Evolutionary conservation across 1,140 invertebrate species (phyloP).

Genomic region (Bombus waltoni): DNA sequence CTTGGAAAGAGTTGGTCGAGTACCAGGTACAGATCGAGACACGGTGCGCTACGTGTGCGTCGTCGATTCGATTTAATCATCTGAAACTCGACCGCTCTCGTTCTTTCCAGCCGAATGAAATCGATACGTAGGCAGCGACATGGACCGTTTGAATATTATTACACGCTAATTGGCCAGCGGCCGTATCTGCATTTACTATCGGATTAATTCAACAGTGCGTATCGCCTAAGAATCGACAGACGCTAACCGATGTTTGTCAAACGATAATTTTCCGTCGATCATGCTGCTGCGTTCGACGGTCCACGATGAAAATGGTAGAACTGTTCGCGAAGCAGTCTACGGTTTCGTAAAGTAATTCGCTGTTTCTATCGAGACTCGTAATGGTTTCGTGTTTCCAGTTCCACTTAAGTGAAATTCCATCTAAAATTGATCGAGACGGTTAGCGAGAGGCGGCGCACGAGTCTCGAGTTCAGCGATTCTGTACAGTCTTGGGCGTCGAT

Average conservation of each 20-base stretch:
- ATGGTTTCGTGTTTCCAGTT: not conserved
- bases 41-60: not conserved
- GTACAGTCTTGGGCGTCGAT: not conserved
- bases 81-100: not conserved
- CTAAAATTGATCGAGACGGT: conserved; percentile 19
- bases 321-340: too few relatives aligned
- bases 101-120: not conserved
- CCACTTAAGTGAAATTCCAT: conserved; percentile 10
- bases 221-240: not conserved
- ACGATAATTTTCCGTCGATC: not conserved
- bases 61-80: not conserved
- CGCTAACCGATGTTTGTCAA: not conserved
- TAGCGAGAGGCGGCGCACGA: conserved; percentile 26
- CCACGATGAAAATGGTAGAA: not conserved
- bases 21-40: not conserved
- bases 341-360: not conserved
- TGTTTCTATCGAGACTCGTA: not conserved
- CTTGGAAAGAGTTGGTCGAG: not conserved
- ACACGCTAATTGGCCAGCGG: not conserved
- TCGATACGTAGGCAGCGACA: not conserved
- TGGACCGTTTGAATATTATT: not conserved
- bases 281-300: not conserved
- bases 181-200: not conserved
- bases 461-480: not conserved
- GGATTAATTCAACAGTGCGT: not conserved